A percentile compares a stretch with the other conserved stretches of the same genome.
phyloP scores from a whole-genome alignment of 64 coral and sea anemone genomes.

The Montipora cactus region DNA sequence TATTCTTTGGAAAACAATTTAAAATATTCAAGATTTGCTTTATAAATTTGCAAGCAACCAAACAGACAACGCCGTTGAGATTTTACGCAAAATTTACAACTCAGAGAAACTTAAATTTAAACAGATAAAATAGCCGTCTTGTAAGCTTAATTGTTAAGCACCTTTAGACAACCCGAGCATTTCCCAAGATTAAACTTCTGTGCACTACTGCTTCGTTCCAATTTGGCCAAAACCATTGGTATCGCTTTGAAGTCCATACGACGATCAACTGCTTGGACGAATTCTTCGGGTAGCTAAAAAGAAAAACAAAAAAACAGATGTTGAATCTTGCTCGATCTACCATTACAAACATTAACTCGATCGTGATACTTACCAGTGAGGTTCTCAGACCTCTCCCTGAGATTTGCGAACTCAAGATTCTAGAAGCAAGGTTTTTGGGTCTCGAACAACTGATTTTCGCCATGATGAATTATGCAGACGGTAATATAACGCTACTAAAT shows the following conservation, averaged over 20 bases:
- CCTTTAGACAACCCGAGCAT: conserved; percentile 69
- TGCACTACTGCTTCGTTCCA: conserved; percentile 54
- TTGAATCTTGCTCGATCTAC: not conserved
- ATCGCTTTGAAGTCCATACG: conserved; percentile 77
- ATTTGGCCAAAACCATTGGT: conserved; percentile 52
- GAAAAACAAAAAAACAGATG: not conserved
- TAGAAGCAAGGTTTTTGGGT: conserved; percentile 18
- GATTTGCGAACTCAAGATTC: conserved; percentile 38
- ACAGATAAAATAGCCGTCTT: no score
- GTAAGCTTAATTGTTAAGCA: conserved; percentile 4
- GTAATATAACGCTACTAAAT: not conserved
- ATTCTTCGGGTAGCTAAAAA: conserved; percentile 69
- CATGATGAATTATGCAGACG: not conserved
- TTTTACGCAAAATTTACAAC: not conserved
- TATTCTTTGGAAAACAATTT: conserved; percentile 6
- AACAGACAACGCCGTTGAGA: not conserved
- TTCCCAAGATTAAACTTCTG: conserved; percentile 69
- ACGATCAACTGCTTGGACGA: conserved; percentile 77
- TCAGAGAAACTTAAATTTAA: not conserved
- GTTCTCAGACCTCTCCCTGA: conserved; percentile 41
- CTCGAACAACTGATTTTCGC: conserved; percentile 33
- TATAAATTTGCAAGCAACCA: not conserved
- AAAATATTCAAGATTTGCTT: not conserved
- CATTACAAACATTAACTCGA: not conserved
- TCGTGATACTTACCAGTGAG: conserved; percentile 10